Base-by-base conservation (phyloP, 2,888 invertebrate species). In the Hyposoter didymator region DNA sequence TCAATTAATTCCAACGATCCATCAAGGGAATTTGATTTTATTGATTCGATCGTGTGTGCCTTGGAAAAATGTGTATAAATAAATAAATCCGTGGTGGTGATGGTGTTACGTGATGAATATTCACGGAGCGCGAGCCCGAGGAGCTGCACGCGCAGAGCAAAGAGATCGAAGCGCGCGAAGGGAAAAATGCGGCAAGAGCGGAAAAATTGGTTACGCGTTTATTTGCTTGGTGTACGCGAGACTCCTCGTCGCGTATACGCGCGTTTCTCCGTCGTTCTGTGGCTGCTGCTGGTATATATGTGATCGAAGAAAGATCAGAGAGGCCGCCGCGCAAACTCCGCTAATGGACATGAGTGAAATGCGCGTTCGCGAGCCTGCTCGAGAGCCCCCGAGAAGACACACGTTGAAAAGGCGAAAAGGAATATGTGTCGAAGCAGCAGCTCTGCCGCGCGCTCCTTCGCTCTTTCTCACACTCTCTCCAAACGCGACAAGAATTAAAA, bases 271-370 rank as follows among this genome's bases (percentile, higher is more conserved):
- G n/a, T 64, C 72, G 49, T 28, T 35, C 67, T 47, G 35, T 35
- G 32, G 28, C 7, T 22, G 52, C 35, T 82, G 28, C 7, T 22
- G 52, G 47, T 82, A 82, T 59, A 75, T 72, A 69, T 59, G 89
- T 90, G 91, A 91, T 91, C 89, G 88, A 88, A 85, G 87, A 93
- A 78, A 85, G 91, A 91, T 94, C 93, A 93, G 90, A 93, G 92
- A 90, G 89, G 91, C 93, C 94, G 93, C 93, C 94, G 90, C 93
- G 92, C 93, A 93, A 94, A 93, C 93, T 93, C 91, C 89, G 91
- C 93, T 94, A 93, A 93, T 93, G 94, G 93, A 93, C 91, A 87
- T 88, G 89, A 76, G 79, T 76, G 79, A 84, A 82, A 78, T 72
- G 39, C 72, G 69, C 72, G 39, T 10, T 10, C 39, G 39, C 39